Conservation (phyloP, 1,140 invertebrate genomes). For the Dendroctonus valens region DNA sequence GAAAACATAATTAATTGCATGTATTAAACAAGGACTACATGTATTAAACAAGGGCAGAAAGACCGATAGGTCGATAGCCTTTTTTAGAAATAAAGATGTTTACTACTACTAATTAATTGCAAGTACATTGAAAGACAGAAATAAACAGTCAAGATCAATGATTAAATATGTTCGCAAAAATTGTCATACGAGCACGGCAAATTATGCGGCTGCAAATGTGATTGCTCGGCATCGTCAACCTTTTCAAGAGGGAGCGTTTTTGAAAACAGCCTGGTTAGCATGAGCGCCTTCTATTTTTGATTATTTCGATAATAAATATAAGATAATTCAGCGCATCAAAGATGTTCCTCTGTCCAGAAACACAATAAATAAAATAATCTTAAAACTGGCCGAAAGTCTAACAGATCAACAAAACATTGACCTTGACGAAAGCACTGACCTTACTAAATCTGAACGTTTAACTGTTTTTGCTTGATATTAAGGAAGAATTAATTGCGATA, state of each 20-base stretch:
- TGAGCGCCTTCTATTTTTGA: slow-evolving; percentile 28
- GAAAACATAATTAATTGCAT: too few species aligned
- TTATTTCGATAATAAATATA: slow-evolving; percentile 35
- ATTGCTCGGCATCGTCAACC: slow-evolving; percentile 19
- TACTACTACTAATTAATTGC: slow-evolving; percentile 32
- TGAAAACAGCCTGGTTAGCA: slow-evolving; percentile 26
- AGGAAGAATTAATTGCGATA: slow-evolving; percentile 16
- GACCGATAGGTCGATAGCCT: too few species aligned
- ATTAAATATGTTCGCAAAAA: slow-evolving; percentile 34
- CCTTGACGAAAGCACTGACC: slow-evolving; percentile 17
- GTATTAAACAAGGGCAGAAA: too few species aligned
- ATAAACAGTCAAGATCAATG: slow-evolving; percentile 30
- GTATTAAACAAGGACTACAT: too few species aligned
- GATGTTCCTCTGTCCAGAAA: slow-evolving; percentile 34
- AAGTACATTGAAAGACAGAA: slow-evolving; percentile 31
- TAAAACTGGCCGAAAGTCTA: slow-evolving; percentile 37
- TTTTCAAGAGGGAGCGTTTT: slow-evolving; percentile 15
- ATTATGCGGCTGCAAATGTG: slow-evolving; percentile 30
- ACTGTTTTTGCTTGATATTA: slow-evolving; percentile 16
- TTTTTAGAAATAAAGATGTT: too few species aligned
- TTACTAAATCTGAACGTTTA: slow-evolving; percentile 9
- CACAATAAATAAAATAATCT: slow-evolving; percentile 37
- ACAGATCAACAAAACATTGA: slow-evolving; percentile 33
- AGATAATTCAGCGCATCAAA: slow-evolving; percentile 36
- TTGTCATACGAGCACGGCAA: slow-evolving; percentile 30